Evolutionary conservation across 2,888 invertebrate genomes (phyloP).

Genomic region (Dendrolimus houi): DNA sequence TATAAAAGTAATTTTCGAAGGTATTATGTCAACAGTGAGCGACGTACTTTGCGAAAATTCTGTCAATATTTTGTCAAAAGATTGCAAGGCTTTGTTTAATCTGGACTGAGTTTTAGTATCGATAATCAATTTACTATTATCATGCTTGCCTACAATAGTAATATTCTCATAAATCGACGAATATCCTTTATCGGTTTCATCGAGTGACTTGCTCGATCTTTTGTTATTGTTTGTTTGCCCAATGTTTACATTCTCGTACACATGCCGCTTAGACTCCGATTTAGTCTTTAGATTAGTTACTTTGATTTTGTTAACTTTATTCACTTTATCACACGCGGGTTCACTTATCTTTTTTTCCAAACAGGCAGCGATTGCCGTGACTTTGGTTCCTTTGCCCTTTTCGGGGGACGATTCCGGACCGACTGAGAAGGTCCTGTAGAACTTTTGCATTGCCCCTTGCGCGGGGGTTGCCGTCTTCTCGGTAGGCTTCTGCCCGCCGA

Average conservation of each 20-base stretch:
- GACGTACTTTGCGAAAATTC: constrained; percentile 54
- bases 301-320: constrained; percentile 20
- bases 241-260: constrained; percentile 70
- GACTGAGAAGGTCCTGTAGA: constrained; percentile 72
- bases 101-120: constrained; percentile 43
- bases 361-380: constrained; percentile 66
- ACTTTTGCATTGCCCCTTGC: constrained; percentile 61
- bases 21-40: constrained; percentile 34
- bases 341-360: constrained; percentile 65
- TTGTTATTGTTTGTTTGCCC: constrained; percentile 8
- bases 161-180: constrained; percentile 69
- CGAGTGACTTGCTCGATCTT: constrained; percentile 48
- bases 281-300: constrained; percentile 48
- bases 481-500: constrained; percentile 72
- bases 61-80: constrained; percentile 66
- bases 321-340: constrained; percentile 27
- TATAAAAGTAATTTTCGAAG: constrained; percentile 37
- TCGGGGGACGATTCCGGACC: constrained; percentile 51
- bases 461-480: constrained; percentile 57
- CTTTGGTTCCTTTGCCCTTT: constrained; percentile 55
- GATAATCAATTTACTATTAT: constrained; percentile 17
- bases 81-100: constrained; percentile 63
- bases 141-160: constrained; percentile 47
- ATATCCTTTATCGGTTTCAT: constrained; percentile 58
- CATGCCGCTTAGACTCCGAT: constrained; percentile 38